Conservation (phyloP, 2,113 vertebrate genomes). For the Gallinago media region DNA sequence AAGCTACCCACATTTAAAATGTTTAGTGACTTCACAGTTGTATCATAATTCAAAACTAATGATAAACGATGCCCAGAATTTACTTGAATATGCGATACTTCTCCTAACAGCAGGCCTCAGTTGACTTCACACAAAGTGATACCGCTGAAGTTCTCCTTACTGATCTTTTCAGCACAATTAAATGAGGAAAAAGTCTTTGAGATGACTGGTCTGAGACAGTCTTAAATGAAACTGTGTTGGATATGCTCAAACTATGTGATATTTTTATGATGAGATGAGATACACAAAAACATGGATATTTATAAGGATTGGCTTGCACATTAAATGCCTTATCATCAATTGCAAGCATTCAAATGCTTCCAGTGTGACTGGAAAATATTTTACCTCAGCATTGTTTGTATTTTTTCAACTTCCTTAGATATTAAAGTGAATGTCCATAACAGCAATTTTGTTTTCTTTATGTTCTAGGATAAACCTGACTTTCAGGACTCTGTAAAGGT, state of each 20-base stretch:
- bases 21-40: background rate
- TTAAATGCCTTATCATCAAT: background rate
- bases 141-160: background rate
- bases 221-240: background rate
- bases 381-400: background rate
- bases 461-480: constrained; percentile 87
- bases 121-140: background rate
- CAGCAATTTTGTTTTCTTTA: background rate
- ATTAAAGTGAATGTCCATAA: background rate
- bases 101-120: background rate
- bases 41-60: background rate
- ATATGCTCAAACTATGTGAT: background rate
- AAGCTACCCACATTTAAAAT: background rate
- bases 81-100: background rate
- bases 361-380: background rate
- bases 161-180: background rate
- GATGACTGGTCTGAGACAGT: background rate
- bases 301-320: background rate
- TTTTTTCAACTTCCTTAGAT: background rate
- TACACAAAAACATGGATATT: background rate
- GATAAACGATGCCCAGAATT: background rate
- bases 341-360: background rate
- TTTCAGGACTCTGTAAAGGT: constrained; percentile 92
- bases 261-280: background rate
- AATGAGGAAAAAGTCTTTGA: background rate